Base-by-base conservation (phyloP, 2,797 vertebrate genomes). In the Halcyon badia region DNA sequence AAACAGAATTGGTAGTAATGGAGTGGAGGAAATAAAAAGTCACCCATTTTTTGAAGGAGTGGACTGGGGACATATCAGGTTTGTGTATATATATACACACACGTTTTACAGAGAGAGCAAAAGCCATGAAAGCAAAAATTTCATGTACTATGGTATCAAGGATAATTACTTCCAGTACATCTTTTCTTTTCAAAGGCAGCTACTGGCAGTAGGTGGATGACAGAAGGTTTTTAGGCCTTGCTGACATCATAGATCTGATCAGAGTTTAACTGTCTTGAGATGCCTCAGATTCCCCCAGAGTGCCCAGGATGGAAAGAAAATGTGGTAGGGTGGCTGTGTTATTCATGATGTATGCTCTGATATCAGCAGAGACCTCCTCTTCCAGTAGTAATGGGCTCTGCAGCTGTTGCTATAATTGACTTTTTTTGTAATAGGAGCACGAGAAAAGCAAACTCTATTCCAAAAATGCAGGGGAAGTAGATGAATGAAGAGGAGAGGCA, bases 1-100 rank as follows among this genome's bases (percentile, higher is more conserved):
- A 97, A 99, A 99, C 94, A 98, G 99, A 97, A 98, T 99, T 57
- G 99, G 99, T 72, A 99, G 99, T 35, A 98, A 97, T 71, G 99
- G 98, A 41, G 98, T 99, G 68, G 99, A 99, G 71, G 99, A 99
- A 97, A 99, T 99, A 77, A 99, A 99, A 97, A 98, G 97, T 87
- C 99, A 99, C 60, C 97, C 97, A 0, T 99, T 99, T 96, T 99
- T 99, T 97, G 99, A 99, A 98, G 98, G 98, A 0, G 99, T 99
- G 35, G 99, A 99, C 98, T 99, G 99, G 99, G 99, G 99, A 41
- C 99, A 99, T 95, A 99, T 99, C 98, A 99, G 99, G 99, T 99
- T 98, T 21, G 28, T 41, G 5, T 18, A 14, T 31, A 21, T 37
- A 42, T 11, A 46, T 2, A 42, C 5, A 56, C 41, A 41, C 13